Conservation (phyloP, 2,888 invertebrate genomes). For the Netelia fuscicornis region DNA sequence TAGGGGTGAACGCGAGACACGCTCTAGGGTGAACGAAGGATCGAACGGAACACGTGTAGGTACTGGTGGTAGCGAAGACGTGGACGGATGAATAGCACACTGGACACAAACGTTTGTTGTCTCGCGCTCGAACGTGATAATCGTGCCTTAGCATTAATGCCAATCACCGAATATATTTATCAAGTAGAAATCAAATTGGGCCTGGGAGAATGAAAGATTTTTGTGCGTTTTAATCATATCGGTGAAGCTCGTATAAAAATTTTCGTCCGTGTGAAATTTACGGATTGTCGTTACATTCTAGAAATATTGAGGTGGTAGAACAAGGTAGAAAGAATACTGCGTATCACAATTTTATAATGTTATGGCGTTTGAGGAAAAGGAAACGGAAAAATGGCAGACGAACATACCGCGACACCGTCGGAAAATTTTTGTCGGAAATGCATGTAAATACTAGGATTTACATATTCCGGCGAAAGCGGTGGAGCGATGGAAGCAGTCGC, state of each 20-base stretch:
- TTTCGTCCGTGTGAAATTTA: background rate
- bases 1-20: constrained; percentile 22
- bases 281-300: background rate
- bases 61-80: background rate
- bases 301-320: background rate
- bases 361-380: constrained; percentile 2
- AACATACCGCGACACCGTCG: background rate
- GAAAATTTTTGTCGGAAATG: constrained; percentile 62
- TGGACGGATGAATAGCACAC: background rate
- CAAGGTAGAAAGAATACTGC: constrained; percentile 10
- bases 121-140: constrained; percentile 74
- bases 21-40: constrained; percentile 10
- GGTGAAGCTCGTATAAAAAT: background rate
- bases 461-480: constrained; percentile 57
- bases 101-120: constrained; percentile 72
- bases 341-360: constrained; percentile 19
- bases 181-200: background rate
- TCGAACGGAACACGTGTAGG: background rate
- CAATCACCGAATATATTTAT: background rate
- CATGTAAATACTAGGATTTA: constrained; percentile 66
- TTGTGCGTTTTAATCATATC: background rate
- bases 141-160: constrained; percentile 69
- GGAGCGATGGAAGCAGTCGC: constrained; percentile 3
- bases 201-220: background rate
- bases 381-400: background rate